These are phyloP conservation scores for Orussus abietinus DNA, from an alignment of 1,140 invertebrate genomes.

Conservation along the genomic window DNA sequence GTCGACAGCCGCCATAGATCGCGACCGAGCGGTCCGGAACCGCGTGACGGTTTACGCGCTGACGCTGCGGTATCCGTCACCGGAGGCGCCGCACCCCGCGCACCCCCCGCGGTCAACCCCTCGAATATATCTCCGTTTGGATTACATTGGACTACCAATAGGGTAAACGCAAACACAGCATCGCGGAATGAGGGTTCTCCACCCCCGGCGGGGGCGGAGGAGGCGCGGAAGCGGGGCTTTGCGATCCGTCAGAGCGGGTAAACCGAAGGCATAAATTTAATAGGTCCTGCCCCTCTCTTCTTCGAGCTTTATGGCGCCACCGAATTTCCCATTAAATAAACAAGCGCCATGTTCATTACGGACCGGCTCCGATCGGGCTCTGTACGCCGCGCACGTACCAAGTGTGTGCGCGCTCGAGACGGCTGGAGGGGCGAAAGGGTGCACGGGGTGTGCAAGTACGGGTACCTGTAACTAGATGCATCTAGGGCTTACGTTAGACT, in stretches of 20 bases:
- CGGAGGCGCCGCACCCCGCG: conserved; percentile 24
- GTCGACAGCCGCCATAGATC: conserved; percentile 9
- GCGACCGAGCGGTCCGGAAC: conserved; percentile 11
- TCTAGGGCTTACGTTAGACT: too few species aligned
- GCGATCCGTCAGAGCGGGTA: conserved; percentile 54
- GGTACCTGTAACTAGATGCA: too few species aligned
- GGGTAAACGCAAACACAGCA: conserved; percentile 36
- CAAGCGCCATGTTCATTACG: conserved; percentile 52
- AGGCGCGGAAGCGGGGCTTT: conserved; percentile 27
- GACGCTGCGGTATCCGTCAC: conserved; percentile 42
- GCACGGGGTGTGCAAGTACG: background rate
- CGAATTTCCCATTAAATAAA: conserved; percentile 56
- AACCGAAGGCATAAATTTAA: conserved; percentile 54
- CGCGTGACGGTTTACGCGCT: conserved; percentile 36
- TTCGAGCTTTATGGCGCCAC: conserved; percentile 51
- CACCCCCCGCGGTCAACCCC: conserved; percentile 20
- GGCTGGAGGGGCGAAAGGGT: too few species aligned
- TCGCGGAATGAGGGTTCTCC: conserved; percentile 3
- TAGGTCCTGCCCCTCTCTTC: conserved; percentile 39
- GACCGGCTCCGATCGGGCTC: conserved; percentile 19
- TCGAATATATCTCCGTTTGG: conserved; percentile 34
- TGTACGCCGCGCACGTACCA: conserved; percentile 12
- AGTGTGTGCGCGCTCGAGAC: too few species aligned
- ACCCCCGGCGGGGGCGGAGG: conserved; percentile 6
- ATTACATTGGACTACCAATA: conserved; percentile 46